Percentiles rank a stretch among this genome's conserved stretches.
Evolutionary conservation across 1,140 invertebrate species (phyloP).

Genomic region (Pogonognathellus flavescens): DNA sequence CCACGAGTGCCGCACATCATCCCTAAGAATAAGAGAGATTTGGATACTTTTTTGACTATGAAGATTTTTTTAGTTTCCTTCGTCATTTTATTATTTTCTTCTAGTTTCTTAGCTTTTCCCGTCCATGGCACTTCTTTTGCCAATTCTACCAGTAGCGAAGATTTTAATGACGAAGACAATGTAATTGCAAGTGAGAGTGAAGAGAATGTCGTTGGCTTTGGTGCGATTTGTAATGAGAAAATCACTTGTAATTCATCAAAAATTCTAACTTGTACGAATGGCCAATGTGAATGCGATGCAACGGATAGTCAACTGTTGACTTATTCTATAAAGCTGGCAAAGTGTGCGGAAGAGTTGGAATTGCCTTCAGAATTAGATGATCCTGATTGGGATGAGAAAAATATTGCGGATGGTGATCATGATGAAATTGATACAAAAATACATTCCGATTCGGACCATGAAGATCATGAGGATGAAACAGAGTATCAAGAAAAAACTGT

Average conservation of each 20-base stretch:
- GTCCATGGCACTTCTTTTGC: too few relatives aligned
- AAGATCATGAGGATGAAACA: neutral
- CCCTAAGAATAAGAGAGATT: too few relatives aligned
- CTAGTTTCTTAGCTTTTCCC: too few relatives aligned
- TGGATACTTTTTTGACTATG: too few relatives aligned
- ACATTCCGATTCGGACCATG: neutral
- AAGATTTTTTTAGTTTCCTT: too few relatives aligned
- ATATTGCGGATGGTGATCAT: neutral
- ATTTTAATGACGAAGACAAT: neutral
- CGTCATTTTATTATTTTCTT: too few relatives aligned
- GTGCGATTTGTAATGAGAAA: neutral
- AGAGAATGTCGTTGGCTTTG: neutral
- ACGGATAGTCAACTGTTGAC: neutral
- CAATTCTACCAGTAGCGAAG: too few relatives aligned
- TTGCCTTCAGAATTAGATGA: neutral
- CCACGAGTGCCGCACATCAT: too few relatives aligned
- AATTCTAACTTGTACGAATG: neutral
- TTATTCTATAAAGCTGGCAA: neutral
- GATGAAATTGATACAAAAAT: neutral
- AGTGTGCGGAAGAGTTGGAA: conserved; percentile 1
- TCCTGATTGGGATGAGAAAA: neutral
- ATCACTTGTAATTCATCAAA: neutral
- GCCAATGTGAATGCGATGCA: neutral
- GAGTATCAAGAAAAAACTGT: neutral
- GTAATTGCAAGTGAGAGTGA: neutral